phyloP scores from a whole-genome alignment of 2,888 invertebrate species.

The Gnatocerus cornutus region DNA sequence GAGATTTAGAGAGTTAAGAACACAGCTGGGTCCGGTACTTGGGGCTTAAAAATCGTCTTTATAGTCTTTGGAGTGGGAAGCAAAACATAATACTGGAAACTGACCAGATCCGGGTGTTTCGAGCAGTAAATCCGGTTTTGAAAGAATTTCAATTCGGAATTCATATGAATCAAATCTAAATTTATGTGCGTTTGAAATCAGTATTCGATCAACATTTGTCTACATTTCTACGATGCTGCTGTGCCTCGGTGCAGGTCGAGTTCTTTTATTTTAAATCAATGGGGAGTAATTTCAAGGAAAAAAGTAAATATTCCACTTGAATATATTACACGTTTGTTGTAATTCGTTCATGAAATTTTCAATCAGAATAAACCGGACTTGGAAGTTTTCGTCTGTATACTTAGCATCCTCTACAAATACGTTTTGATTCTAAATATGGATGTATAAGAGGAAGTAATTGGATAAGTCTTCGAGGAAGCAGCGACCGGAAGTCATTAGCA shows the following conservation, averaged over 20 bases:
- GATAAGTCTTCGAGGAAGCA: slow-evolving; percentile 24
- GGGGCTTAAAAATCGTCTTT: no score
- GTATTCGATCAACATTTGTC: slow-evolving; percentile 2
- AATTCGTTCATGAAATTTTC: slow-evolving; percentile 9
- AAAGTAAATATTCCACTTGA: background rate
- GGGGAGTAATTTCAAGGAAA: background rate
- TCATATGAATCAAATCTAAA: background rate
- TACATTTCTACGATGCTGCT: background rate
- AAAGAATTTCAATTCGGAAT: background rate
- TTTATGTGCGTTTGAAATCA: slow-evolving; percentile 4
- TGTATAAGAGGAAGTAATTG: slow-evolving; percentile 33
- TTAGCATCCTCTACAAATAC: slow-evolving; percentile 19
- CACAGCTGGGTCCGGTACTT: no score
- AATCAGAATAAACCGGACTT: slow-evolving; percentile 10
- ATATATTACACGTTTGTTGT: background rate
- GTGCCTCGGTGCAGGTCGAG: background rate
- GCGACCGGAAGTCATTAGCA: slow-evolving; percentile 30
- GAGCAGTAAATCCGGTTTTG: no score
- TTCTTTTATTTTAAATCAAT: slow-evolving; percentile 2
- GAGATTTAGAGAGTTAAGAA: background rate
- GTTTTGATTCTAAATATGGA: slow-evolving; percentile 31
- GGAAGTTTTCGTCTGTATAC: slow-evolving; percentile 15
- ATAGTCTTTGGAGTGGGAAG: no score
- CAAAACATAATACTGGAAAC: no score
- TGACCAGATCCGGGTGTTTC: no score